Base-by-base conservation (phyloP, 2,113 vertebrate genomes). In the Myotis yumanensis region DNA sequence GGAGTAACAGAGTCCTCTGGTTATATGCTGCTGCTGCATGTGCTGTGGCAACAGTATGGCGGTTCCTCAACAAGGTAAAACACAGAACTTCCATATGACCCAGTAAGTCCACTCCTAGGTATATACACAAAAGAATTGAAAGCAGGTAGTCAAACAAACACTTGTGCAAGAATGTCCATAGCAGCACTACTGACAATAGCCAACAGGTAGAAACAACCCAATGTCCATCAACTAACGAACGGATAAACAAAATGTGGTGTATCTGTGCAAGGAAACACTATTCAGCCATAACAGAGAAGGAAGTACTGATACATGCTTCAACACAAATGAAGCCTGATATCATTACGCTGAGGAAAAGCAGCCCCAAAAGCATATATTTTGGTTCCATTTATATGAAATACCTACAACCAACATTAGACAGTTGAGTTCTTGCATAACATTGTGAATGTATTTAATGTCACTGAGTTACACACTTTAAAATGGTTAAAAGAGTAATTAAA, bases 141-240 rank as follows among this genome's bases (percentile, higher is more conserved):
- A 89, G 76, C 64, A 40, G 46, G n/a, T 48, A 66, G 48, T 77
- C 79, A 48, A 79, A 73, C 59, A 89, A 73, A 81, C 32, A 32
- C 40, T 2, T 52, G 32, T 9, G 11, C 62, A 30, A 10, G 51
- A 91, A 82, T 79, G 62, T 32, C 71, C 54, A 10, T 0, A 62
- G 76, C 12, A 32, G 37, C 69, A 32, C 68, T 25, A 9, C 2
- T 17, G 59, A 77, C 52, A 48, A 66, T 0, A 73, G 20, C 59
- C 73, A 32, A 71, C 2, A 66, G 40, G n/a, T n/a, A 30, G 40
- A 52, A 30, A 59, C 25, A 37, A 86, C 22, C 32, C 62, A 93
- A 76, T 4, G 23, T 35, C 40, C 40, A 40, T n/a, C 46, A 30
- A n/a, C 59, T 11, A 64, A 35, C 1, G n/a, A 52, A 20, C 8